These are phyloP conservation scores for Dinomys branickii DNA, from an alignment of 2,113 vertebrate species.

Conservation along the genomic window DNA sequence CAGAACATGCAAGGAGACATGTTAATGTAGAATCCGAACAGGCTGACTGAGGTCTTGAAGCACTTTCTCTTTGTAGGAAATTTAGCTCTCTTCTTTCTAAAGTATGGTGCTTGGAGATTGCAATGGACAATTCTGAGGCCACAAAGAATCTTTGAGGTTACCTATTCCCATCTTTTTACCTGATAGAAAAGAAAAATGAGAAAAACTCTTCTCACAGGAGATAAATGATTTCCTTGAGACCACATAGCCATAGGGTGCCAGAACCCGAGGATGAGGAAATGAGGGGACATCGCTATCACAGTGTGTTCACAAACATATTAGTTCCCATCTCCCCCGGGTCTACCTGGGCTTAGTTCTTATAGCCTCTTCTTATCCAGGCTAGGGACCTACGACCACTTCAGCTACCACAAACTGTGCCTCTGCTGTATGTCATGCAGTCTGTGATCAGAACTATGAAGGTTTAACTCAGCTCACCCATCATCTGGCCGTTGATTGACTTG, in stretches of 20 bases:
- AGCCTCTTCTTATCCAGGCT: not conserved
- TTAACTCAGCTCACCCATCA: not conserved
- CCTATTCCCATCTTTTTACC: not conserved
- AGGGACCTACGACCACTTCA: not conserved
- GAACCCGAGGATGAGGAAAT: not conserved
- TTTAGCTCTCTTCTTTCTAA: not conserved
- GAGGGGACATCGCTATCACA: not conserved
- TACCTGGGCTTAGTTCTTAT: not conserved
- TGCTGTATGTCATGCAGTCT: not conserved
- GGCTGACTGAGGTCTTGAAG: not conserved
- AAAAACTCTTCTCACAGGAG: not conserved
- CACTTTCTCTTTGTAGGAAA: not conserved
- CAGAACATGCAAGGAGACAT: not conserved
- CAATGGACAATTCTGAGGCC: not conserved
- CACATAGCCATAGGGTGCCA: not conserved
- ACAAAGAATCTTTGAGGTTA: not conserved
- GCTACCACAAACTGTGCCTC: not conserved
- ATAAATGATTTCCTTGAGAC: not conserved
- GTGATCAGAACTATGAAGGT: not conserved
- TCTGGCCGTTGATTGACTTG: not conserved
- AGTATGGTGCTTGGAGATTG: not conserved
- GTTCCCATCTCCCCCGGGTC: not conserved
- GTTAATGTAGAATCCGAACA: not conserved
- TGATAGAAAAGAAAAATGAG: not conserved
- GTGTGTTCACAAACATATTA: not conserved